Evolutionary conservation across 2,888 invertebrate genomes (phyloP), one percentile per base, ranked within the genome.

Genomic region (Bedellia somnulentella): DNA sequence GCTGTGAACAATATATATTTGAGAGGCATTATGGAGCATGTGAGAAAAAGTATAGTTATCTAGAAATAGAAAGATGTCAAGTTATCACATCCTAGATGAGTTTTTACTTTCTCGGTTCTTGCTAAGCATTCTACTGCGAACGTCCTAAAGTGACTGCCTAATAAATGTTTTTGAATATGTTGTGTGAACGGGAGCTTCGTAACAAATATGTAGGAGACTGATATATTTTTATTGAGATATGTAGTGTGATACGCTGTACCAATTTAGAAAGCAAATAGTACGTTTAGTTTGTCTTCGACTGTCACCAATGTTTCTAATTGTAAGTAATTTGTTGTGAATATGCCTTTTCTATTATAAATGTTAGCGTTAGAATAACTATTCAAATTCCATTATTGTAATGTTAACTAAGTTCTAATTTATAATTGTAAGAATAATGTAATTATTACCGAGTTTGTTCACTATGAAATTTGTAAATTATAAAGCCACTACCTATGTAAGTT

Each of bases 121-220:
- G n/a, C n/a, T n/a, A n/a, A n/a, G n/a, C n/a, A n/a, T n/a, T n/a
- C n/a, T n/a, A n/a, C n/a, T n/a, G n/a, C n/a, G n/a, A n/a, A n/a
- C n/a, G n/a, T n/a, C n/a, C n/a, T n/a, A n/a, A n/a, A n/a, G n/a
- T n/a, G n/a, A n/a, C n/a, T n/a, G n/a, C n/a, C n/a, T n/a, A n/a
- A n/a, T n/a, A n/a, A n/a, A n/a, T n/a, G n/a, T n/a, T n/a, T n/a
- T n/a, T n/a, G n/a, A n/a, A n/a, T n/a, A n/a, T n/a, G 46, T 53
- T 49, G 41, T 45, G 46, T 45, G 49, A 42, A 52, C 47, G 52
- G 54, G 51, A 54, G 55, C 51, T 57, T 55, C 47, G 55, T 58
- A 63, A 67, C 66, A 67, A 68, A 26, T 68, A 66, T 63, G 67
- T 68, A 67, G 68, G 71, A 73, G 73, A 73, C 73, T 75, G 73